Evolutionary conservation across 2,888 invertebrate genomes (phyloP), one percentile per base, ranked within the genome.

Genomic region (Corythucha ciliata): DNA sequence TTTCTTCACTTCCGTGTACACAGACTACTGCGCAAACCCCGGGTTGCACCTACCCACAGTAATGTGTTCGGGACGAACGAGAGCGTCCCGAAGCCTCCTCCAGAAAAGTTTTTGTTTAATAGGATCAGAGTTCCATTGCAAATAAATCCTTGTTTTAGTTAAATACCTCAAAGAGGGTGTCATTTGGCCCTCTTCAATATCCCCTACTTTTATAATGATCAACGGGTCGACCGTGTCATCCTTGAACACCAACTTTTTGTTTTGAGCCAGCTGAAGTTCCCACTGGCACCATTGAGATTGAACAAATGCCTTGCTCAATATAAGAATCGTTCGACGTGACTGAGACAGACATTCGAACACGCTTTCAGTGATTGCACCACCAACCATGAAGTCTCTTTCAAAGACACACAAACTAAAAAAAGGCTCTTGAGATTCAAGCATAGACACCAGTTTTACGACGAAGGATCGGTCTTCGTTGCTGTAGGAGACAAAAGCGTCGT

Each of bases 281-380:
- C 80, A 78, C 32, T 78, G 70, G 63, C 80, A 80, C 83, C 83
- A 84, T 52, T 81, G 79, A 22, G 81, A 80, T 60, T 76, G 75
- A 0, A 80, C 76, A 64, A 81, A 83, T 59, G 74, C 72, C 60
- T 79, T 76, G 50, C 81, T 81, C 40, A 84, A 72, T 8, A 83
- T 68, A 48, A 83, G 67, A 50, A 84, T 69, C 12, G 81, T 75
- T 61, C 76, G 77, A 53, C 76, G 74, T 63, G 80, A 79, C 49
- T 75, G 72, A 25, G 76, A 75, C 53, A 84, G 76, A 62, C 79
- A 75, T 29, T 72, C 74, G 54, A 78, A 68, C 29, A 84, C 77
- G 41, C 78, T 76, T 62, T 83, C 81, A 0, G 78, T 74, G 61
- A 81, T 75, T 56, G 77, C 71, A 1, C 77, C 70, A 3, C 80